phyloP scores from a whole-genome alignment of 2,797 vertebrate species.

The Bovichtus variegatus region DNA sequence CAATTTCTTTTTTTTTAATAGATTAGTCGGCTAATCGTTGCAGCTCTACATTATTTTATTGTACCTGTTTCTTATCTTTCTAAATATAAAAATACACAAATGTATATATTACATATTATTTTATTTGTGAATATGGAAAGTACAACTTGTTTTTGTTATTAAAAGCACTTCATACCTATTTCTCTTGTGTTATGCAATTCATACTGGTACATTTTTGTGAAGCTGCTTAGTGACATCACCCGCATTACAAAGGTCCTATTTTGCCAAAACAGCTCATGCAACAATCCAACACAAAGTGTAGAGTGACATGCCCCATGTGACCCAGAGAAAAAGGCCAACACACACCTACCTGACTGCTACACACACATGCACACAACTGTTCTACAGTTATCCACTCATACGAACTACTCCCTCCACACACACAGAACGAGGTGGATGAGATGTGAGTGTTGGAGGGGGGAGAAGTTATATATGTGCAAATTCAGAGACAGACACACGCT shows the following conservation, averaged over 20 bases:
- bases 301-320: slow-evolving; percentile 26
- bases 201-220: not conserved
- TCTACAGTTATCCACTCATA: slow-evolving; percentile 45
- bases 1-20: no score
- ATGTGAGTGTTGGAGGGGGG: slow-evolving; percentile 31
- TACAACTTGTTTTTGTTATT: no score
- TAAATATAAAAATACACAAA: no score
- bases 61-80: no score
- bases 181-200: not conserved
- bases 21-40: no score
- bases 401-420: slow-evolving; percentile 42
- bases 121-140: no score
- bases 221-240: not conserved
- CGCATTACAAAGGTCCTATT: slow-evolving; percentile 24
- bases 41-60: no score
- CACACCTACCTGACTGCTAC: slow-evolving; percentile 14
- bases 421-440: slow-evolving; percentile 38
- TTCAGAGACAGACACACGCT: slow-evolving; percentile 34
- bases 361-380: slow-evolving; percentile 28
- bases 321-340: slow-evolving; percentile 17
- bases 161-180: not conserved
- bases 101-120: no score
- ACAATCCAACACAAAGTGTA: slow-evolving; percentile 29
- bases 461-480: slow-evolving; percentile 62
- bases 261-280: slow-evolving; percentile 41